These are phyloP conservation scores for Zeuzera pyrina DNA, from an alignment of 2,888 invertebrate genomes.

Conservation along the genomic window DNA sequence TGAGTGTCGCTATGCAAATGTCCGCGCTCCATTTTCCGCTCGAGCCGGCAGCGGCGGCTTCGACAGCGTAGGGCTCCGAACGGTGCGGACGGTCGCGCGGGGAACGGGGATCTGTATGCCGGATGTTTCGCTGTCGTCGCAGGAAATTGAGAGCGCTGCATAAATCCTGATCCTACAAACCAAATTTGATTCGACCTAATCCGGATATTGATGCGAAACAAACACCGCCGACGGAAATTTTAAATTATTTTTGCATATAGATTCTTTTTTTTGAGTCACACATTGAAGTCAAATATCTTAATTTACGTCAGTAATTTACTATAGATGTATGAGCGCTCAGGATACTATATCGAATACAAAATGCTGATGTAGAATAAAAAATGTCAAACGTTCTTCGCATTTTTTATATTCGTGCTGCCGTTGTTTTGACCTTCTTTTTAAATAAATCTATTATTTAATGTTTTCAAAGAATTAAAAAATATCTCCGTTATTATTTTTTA, in stretches of 20 bases:
- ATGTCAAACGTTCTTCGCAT: too few species aligned
- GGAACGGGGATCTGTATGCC: slow-evolving; percentile 34
- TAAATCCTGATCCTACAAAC: slow-evolving; percentile 68
- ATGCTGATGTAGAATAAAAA: too few species aligned
- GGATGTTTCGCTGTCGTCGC: slow-evolving; percentile 66
- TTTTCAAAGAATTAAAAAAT: too few species aligned
- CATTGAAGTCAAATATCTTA: too few species aligned
- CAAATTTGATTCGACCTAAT: slow-evolving; percentile 69
- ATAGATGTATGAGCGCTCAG: too few species aligned
- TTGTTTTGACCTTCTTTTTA: too few species aligned
- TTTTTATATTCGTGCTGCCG: too few species aligned
- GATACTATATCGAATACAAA: too few species aligned
- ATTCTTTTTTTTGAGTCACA: too few species aligned
- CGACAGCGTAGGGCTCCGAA: slow-evolving; percentile 19
- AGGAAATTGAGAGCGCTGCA: slow-evolving; percentile 72
- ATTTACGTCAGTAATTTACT: too few species aligned
- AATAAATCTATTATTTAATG: too few species aligned
- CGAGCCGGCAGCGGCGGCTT: slow-evolving; percentile 32
- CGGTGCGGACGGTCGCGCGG: slow-evolving; percentile 12
- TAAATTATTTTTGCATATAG: slow-evolving; percentile 37
- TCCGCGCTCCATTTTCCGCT: slow-evolving; percentile 60
- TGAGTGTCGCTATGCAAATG: slow-evolving; percentile 67
- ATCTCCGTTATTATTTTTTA: too few species aligned
- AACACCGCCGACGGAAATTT: slow-evolving; percentile 42
- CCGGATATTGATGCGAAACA: slow-evolving; percentile 70